Evolutionary conservation across 2,888 invertebrate species (phyloP), one percentile per base, ranked within the genome.

Genomic region (Diogma glabrata): DNA sequence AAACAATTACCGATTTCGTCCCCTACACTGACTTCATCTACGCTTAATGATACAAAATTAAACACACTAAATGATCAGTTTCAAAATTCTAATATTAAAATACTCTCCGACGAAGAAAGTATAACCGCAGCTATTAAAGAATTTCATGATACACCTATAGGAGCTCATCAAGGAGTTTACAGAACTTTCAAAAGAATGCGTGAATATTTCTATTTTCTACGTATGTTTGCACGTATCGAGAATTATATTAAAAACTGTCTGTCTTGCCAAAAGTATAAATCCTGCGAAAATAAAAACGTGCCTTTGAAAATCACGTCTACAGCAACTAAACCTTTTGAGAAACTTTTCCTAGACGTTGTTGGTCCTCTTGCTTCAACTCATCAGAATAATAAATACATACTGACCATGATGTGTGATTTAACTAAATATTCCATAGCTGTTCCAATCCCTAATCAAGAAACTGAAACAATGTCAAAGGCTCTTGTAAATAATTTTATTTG

Each of bases 401-500:
- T 54, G 9, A 50, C 52, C 10, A 45, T 54, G 17, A 48, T 50
- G 14, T 51, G 52, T 12, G 49, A 54, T 50, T 14, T 52, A 20
- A 50, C 48, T 9, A 54, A 51, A 45, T 51, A 52, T 40, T 16
- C 52, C 10, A 22, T 47, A 2, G 30, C 28, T 16, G 40, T 52
- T 14, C 50, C 53, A 36, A 33, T 52, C n/a, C 12, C 4, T 22
- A 17, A 43, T 14, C 52, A 54, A 38, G 23, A 36, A 36, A 47
- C 50, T 5, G 49, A n/a, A 16, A 50, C 40, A 9, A 36, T 52
- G 49, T 53, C 52, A 14, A 50, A 47, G 36, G 53, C 51, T 17
- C 49, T 54, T 48, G 46, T 54, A 26, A 51, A 56, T 22, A 30
- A 52, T 45, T 54, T 54, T 46, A 36, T 56, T 24, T 51, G 53